Evolutionary conservation across 1,140 invertebrate genomes (phyloP).

Genomic region (Apis dorsata): DNA sequence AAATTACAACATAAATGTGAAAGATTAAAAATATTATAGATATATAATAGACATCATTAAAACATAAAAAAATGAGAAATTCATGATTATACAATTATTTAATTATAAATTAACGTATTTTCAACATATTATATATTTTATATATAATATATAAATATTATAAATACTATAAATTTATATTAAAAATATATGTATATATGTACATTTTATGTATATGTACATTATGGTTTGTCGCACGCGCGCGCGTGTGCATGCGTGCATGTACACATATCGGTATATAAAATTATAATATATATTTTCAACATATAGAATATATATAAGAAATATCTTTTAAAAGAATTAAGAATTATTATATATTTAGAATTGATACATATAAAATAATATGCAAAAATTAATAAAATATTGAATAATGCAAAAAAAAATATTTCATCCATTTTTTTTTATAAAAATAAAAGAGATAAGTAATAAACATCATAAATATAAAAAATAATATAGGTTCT

Average conservation of each 20-base stretch:
- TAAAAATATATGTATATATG: too few species aligned
- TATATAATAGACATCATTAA: neutral
- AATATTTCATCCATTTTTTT: neutral
- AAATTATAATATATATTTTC: neutral
- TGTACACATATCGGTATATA: too few species aligned
- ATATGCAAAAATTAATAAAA: neutral
- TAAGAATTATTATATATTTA: neutral
- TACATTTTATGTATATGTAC: too few species aligned
- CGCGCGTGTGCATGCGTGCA: too few species aligned
- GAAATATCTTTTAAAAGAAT: conserved; percentile 5
- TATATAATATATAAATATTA: neutral
- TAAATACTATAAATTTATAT: too few species aligned
- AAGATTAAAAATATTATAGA: neutral
- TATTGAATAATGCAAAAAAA: neutral
- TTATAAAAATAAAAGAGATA: neutral
- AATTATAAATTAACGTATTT: neutral
- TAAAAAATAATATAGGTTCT: neutral
- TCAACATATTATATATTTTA: neutral
- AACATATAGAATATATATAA: neutral
- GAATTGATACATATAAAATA: neutral
- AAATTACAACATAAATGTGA: neutral
- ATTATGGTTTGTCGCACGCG: too few species aligned
- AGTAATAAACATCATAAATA: neutral
- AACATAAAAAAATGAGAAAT: neutral
- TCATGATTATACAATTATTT: neutral